Evolutionary conservation across 2,113 vertebrate species (phyloP).

Genomic region (Polypterus senegalus): DNA sequence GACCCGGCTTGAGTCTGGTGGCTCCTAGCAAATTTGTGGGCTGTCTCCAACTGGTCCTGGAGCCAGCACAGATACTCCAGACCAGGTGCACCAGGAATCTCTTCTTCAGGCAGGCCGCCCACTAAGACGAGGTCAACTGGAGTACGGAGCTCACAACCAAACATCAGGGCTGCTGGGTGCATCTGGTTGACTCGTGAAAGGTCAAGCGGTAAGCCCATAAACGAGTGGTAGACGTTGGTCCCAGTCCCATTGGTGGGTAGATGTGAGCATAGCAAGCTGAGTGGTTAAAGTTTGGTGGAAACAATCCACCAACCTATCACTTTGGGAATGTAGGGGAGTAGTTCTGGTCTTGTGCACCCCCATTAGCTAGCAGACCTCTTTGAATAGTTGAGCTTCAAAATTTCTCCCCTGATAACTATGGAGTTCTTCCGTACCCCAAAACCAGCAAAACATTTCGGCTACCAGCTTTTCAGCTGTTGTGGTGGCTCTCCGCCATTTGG

Average conservation of each 20-base stretch:
- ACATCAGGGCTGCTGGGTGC: not conserved
- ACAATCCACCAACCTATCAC: too few species aligned
- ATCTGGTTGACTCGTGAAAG: not conserved
- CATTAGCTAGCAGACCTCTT: too few species aligned
- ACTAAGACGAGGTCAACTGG: not conserved
- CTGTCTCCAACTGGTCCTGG: not conserved
- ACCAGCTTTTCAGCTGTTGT: too few species aligned
- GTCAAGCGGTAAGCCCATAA: not conserved
- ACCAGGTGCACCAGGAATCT: not conserved
- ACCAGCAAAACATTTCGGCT: too few species aligned
- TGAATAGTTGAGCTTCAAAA: too few species aligned
- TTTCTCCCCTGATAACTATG: too few species aligned
- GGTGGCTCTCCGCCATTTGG: too few species aligned
- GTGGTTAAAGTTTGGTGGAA: too few species aligned
- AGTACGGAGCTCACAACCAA: not conserved
- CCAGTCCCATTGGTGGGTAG: not conserved
- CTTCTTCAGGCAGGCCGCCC: not conserved
- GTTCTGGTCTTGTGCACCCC: too few species aligned
- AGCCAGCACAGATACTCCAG: not conserved
- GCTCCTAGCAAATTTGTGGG: not conserved
- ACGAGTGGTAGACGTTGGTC: not conserved
- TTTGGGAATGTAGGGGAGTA: too few species aligned
- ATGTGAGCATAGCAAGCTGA: too few species aligned
- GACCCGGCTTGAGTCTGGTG: not conserved
- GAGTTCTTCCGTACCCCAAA: too few species aligned